These are phyloP conservation scores for Caradrina kadenii DNA, from an alignment of 2,888 invertebrate genomes.

Conservation along the genomic window DNA sequence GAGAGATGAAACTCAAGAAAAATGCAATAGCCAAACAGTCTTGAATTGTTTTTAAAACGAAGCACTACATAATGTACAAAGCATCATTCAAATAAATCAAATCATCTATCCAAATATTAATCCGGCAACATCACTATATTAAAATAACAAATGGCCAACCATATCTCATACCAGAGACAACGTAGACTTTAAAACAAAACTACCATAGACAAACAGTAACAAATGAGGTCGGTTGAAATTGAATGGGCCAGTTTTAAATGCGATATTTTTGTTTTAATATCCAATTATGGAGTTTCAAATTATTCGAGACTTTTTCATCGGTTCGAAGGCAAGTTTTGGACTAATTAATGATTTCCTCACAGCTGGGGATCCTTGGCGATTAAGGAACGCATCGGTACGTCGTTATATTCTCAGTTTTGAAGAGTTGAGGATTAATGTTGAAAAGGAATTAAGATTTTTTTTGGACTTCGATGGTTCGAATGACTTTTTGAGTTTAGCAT, in stretches of 20 bases:
- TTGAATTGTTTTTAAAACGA: not conserved
- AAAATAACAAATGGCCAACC: conserved; percentile 83
- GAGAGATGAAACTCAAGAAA: not conserved
- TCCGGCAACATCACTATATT: conserved; percentile 79
- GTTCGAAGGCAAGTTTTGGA: conserved; percentile 81
- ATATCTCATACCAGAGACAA: conserved; percentile 68
- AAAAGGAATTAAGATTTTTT: conserved; percentile 49
- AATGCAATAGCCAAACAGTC: not conserved
- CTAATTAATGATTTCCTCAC: conserved; percentile 88
- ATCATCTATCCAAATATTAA: conserved; percentile 74
- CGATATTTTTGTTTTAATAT: conserved; percentile 87
- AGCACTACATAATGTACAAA: conserved; percentile 8
- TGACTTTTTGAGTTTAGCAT: conserved; percentile 10
- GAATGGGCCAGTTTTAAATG: conserved; percentile 82
- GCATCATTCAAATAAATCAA: conserved; percentile 71
- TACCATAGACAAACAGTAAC: conserved; percentile 81
- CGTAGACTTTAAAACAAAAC: conserved; percentile 69
- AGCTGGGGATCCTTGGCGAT: conserved; percentile 76
- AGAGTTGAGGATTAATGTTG: conserved; percentile 61
- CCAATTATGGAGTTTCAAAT: conserved; percentile 86
- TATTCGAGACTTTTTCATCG: conserved; percentile 82
- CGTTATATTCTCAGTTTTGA: conserved; percentile 60
- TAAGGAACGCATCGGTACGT: conserved; percentile 55
- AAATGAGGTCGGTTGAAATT: conserved; percentile 83
- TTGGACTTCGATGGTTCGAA: conserved; percentile 17